Evolutionary conservation across 2,797 vertebrate genomes (phyloP).

Genomic region (Delichon dasypus): DNA sequence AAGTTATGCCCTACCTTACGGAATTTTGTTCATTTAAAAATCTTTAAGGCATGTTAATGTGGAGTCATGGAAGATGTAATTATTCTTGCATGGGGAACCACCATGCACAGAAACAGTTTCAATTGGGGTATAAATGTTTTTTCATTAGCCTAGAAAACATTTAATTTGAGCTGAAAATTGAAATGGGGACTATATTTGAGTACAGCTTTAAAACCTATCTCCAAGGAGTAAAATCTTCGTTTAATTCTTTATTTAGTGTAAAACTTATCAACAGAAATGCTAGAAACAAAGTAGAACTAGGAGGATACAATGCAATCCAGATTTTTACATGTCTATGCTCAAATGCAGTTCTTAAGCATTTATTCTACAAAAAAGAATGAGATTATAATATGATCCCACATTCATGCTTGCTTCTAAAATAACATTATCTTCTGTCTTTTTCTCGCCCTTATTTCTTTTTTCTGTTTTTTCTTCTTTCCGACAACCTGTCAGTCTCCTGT

Average conservation of each 20-base stretch:
- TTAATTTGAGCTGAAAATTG: slow-evolving; percentile 3
- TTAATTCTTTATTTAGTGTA: background rate
- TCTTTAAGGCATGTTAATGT: background rate
- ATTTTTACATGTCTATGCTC: background rate
- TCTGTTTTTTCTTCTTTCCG: slow-evolving; percentile 54
- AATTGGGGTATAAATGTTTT: background rate
- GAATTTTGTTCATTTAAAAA: background rate
- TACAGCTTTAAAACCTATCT: background rate
- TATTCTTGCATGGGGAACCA: background rate
- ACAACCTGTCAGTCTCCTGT: slow-evolving; percentile 84
- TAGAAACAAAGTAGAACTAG: background rate
- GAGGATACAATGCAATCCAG: background rate
- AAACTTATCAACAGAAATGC: background rate
- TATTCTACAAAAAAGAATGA: background rate
- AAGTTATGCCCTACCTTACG: background rate
- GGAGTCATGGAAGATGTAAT: background rate
- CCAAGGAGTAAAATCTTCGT: background rate
- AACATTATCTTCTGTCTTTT: slow-evolving; percentile 66
- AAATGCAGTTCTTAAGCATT: background rate
- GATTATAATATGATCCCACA: background rate
- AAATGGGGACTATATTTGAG: background rate
- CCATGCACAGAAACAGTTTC: background rate
- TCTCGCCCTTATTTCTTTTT: slow-evolving; percentile 7
- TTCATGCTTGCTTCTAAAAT: slow-evolving; percentile 49
- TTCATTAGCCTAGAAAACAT: background rate